Evolutionary conservation across 1,140 invertebrate species (phyloP), one percentile per base, ranked within the genome.

Genomic region (Caenorhabditis remanei): DNA sequence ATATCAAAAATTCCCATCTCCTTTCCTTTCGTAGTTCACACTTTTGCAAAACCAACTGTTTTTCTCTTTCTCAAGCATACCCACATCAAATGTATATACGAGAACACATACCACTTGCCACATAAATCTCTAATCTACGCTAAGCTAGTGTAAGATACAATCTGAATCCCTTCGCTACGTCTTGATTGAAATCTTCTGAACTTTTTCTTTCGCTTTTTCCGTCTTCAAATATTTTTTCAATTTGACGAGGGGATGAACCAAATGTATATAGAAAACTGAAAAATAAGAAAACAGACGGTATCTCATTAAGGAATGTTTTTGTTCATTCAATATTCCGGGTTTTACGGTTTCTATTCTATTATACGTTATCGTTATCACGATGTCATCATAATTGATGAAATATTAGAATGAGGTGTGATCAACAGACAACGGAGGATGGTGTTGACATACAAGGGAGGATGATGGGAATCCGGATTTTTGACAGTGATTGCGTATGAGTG

Each of bases 101-200:
- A n/a, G 40, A 75, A 48, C 67, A 40, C 40, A 13, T 8, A n/a
- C 14, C 21, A 58, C 56, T 58, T 58, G 56, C 11, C 56, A n/a
- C n/a, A 58, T 58, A 58, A 58, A 58, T 58, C 56, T 58, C 56
- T n/a, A n/a, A 58, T 58, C 56, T 58, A n/a, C n/a, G 56, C n/a
- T 58, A 58, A 58, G 56, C 56, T 58, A 58, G n/a, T 58, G 14
- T 8, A n/a, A 58, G 56, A 58, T 58, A n/a, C 8, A 58, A 58
- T 58, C 56, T 58, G n/a, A 58, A n/a, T 8, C n/a, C 8, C n/a
- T 58, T 16, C 56, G 16, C 56, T 58, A 58, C 16, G n/a, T 58
- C n/a, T 21, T n/a, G 19, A 58, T 58, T 21, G n/a, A n/a, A 16
- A 58, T 58, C 16, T 58, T n/a, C n/a, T n/a, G 16, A 8, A n/a